Evolutionary conservation across 1,140 invertebrate species (phyloP), one percentile per base, ranked within the genome.

Genomic region (Heliconius himera): DNA sequence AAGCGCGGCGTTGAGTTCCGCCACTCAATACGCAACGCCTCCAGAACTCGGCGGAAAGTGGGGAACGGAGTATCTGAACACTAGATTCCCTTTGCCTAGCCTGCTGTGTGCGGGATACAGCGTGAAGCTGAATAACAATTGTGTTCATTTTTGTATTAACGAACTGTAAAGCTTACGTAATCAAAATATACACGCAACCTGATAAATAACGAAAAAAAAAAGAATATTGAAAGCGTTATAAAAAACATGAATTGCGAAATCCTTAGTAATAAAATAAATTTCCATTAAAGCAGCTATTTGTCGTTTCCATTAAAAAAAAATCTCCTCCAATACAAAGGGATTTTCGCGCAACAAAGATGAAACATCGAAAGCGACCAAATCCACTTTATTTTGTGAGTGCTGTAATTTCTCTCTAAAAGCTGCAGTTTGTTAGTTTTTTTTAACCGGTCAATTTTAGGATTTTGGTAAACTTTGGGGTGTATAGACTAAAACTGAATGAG

Each of bases 401-500:
- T 75, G 73, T 79, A 79, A 73, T 76, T 76, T 70, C 70, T 80
- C 79, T 49, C 74, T 80, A 80, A 80, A 80, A 80, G 79, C 74
- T 76, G 74, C 29, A 80, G 79, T 76, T 76, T 70, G 77, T 56
- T 74, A 66, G 56, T 70, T 79, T 79, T 60, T 36, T 79, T 75
- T 72, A 49, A 71, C 78, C 60, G 41, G 56, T 70, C 38, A 70
- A 79, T 70, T 74, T 38, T 79, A 74, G 49, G 36, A 60, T 60
- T 78, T 74, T 46, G 54, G 22, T 66, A 33, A 78, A 73, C 54
- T 78, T 26, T 66, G 60, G 60, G 72, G 33, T 13, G 56, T n/a
- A 66, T 26, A 70, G 54, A 22, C 60, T n/a, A 13, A 74, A 78
- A 74, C 29, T 73, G 51, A 22, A 73, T 26, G 36, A 36, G 60